These are phyloP conservation scores for Scomberomorus guttatus DNA, from an alignment of 2,797 vertebrate genomes.

Conservation along the genomic window DNA sequence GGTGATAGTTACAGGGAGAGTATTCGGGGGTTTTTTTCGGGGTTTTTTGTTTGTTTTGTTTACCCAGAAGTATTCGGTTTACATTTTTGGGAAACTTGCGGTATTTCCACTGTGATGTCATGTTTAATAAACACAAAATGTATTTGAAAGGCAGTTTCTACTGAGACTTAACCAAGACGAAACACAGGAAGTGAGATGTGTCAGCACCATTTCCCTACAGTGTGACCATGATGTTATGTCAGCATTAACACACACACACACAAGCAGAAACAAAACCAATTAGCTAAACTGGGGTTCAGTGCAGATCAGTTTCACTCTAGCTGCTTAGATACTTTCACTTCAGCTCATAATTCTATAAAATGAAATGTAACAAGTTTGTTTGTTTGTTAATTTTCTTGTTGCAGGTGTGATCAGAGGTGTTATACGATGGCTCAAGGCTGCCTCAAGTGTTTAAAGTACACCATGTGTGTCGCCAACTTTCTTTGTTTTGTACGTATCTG, in stretches of 20 bases:
- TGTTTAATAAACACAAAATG: not conserved
- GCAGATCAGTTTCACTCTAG: too few species aligned
- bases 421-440: constrained; percentile 83
- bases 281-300: not conserved
- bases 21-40: too few species aligned
- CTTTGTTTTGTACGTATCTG: constrained; percentile 85
- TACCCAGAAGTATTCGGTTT: not conserved
- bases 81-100: constrained; percentile 12
- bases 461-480: constrained; percentile 87
- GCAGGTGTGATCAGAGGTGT: constrained; percentile 59
- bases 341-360: not conserved
- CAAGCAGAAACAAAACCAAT: not conserved
- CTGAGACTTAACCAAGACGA: not conserved
- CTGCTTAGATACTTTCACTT: too few species aligned
- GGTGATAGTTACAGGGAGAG: too few species aligned
- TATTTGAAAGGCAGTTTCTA: not conserved
- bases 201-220: not conserved
- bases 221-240: not conserved
- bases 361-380: not conserved
- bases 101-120: constrained; percentile 24
- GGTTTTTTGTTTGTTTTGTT: too few species aligned
- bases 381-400: constrained; percentile 10
- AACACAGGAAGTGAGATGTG: constrained; percentile 61
- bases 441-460: constrained; percentile 87
- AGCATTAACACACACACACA: not conserved